phyloP scores from a whole-genome alignment of 2,888 invertebrate species.

The Escarpia spicata region DNA sequence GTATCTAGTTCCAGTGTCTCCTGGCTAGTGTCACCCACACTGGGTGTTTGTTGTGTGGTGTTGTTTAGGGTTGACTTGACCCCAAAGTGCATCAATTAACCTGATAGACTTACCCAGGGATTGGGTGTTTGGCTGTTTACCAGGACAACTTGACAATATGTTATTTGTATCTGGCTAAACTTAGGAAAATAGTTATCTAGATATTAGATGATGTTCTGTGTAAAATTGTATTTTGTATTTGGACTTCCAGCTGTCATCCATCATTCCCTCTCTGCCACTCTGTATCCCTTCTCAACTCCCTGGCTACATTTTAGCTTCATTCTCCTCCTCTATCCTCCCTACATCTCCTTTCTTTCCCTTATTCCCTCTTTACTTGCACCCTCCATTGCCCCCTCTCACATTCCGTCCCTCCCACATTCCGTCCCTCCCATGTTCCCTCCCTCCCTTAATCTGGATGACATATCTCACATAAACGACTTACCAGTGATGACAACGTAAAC shows the following conservation, averaged over 20 bases:
- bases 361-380: not conserved
- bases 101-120: not conserved
- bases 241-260: not conserved
- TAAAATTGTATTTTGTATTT: not conserved
- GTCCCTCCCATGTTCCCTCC: not conserved
- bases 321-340: not conserved
- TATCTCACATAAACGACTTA: not conserved
- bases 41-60: not conserved
- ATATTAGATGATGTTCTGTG: not conserved
- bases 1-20: not conserved
- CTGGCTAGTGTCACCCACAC: not conserved
- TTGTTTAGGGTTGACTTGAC: slow-evolving; percentile 7
- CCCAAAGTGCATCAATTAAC: not conserved
- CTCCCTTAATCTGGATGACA: not conserved
- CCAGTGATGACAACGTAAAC: not conserved
- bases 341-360: not conserved
- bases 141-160: not conserved
- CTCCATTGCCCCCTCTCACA: not conserved
- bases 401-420: not conserved
- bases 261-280: not conserved
- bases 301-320: no score
- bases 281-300: not conserved
- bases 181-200: not conserved
- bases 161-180: not conserved
- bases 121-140: not conserved